These are phyloP conservation scores for Callocephalon fimbriatum DNA, from an alignment of 2,113 vertebrate species.

Conservation along the genomic window DNA sequence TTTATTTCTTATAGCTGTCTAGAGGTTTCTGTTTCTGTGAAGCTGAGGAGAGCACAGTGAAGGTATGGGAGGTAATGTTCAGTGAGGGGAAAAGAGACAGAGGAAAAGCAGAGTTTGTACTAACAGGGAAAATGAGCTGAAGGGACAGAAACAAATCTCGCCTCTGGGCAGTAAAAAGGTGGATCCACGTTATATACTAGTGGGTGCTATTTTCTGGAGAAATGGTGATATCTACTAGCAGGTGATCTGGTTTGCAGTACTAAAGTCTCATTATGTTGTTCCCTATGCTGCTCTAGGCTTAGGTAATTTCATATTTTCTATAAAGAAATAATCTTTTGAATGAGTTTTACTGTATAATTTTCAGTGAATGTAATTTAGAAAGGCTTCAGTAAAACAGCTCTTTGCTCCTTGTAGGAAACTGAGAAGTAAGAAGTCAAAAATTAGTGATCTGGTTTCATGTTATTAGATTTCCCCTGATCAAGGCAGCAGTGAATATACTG, in stretches of 20 bases:
- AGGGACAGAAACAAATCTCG: conserved; percentile 4
- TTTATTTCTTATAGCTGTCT: background rate
- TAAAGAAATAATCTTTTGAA: conserved; percentile 9
- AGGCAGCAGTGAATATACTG: background rate
- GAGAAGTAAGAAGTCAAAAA: conserved; percentile 18
- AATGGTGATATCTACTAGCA: background rate
- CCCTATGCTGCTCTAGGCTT: background rate
- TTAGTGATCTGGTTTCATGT: conserved; percentile 32
- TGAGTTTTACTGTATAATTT: conserved; percentile 4
- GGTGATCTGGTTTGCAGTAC: background rate
- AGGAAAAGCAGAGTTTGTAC: background rate
- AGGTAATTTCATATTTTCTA: background rate
- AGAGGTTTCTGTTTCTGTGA: conserved; percentile 36
- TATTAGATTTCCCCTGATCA: background rate
- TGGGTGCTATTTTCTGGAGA: conserved; percentile 8
- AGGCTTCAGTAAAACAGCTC: background rate
- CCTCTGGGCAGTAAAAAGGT: background rate
- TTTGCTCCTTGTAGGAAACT: background rate
- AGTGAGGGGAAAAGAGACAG: background rate
- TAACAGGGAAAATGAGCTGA: background rate
- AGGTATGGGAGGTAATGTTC: conserved; percentile 18
- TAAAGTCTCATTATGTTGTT: background rate
- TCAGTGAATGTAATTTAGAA: background rate
- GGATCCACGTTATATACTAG: background rate
- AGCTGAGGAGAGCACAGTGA: background rate